Evolutionary conservation across 37 sponge, comb jelly and placozoan genomes (phyloP), one percentile per base, ranked within the genome.

Genomic region (Crambe crambe): DNA sequence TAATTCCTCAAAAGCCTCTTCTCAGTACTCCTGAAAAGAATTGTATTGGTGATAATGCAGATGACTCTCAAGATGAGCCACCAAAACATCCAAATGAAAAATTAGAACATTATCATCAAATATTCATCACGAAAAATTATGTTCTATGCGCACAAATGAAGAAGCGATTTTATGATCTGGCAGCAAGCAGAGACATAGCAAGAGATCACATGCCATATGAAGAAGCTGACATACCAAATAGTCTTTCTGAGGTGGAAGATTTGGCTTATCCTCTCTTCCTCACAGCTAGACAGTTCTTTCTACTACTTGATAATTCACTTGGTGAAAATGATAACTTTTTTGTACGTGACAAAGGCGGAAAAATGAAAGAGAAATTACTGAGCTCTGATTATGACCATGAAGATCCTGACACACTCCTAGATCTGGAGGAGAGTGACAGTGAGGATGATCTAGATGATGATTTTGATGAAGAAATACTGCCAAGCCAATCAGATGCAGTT

Each of bases 101-200:
- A n/a, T 69, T 44, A 31, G 87, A 83, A 67, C 83, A 87, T 56
- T 76, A 90, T 32, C 95, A 90, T 30, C 95, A 94, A 47, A 74
- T 94, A 0, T 94, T 94, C 64, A 60, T 94, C 56, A 94, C 95
- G 1, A 94, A 94, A 77, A 94, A 89, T 44, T 74, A 79, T 56
- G 85, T 90, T 31, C 82, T 94, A 0, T 90, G 91, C 69, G 40
- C 87, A 0, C 88, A 90, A 32, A 83, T 94, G 73, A 78, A 79
- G 56, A 87, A 84, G 57, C 43, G 88, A 29, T 90, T 94, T 59
- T 82, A 86, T 73, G 82, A 94, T 39, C 31, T 89, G 29, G 91
- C 83, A 10, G 65, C 77, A 30, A 40, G 67, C 1, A 41, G 44
- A 42, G 42, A 62, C 12, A 38, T 58, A 41, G 41, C 77, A 17